phyloP scores from a whole-genome alignment of 2,888 invertebrate species.

The Coleophora deauratella region DNA sequence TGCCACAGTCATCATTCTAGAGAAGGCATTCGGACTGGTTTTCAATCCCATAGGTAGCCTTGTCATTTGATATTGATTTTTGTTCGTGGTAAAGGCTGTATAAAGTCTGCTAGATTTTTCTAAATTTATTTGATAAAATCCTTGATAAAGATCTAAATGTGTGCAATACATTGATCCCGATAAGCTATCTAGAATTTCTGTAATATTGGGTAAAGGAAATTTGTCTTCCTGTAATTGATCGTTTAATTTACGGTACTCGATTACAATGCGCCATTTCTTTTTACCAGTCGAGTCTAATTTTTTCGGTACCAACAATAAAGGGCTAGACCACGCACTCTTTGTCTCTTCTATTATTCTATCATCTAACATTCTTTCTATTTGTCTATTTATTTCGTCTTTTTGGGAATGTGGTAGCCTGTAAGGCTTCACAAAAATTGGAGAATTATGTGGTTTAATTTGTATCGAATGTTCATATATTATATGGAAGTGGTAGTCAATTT shows the following conservation, averaged over 20 bases:
- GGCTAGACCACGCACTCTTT: not conserved
- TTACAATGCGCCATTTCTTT: not conserved
- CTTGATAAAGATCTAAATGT: slow-evolving; percentile 4
- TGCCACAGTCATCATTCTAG: slow-evolving; percentile 6
- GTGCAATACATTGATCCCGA: slow-evolving; percentile 3
- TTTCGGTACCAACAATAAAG: not conserved
- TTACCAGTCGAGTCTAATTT: not conserved
- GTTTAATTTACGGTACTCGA: not conserved
- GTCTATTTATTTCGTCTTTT: not conserved
- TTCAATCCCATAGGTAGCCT: slow-evolving; percentile 10
- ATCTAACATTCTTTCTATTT: not conserved
- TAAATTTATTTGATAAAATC: slow-evolving; percentile 4
- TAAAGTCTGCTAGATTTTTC: slow-evolving; percentile 1
- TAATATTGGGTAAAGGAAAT: not conserved
- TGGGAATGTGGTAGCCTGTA: too few species aligned
- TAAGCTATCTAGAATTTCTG: slow-evolving; percentile 1
- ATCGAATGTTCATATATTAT: not conserved
- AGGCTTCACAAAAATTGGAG: not conserved
- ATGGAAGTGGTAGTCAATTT: not conserved
- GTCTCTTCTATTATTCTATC: too few species aligned
- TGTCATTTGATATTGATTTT: slow-evolving; percentile 7
- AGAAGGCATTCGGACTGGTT: slow-evolving; percentile 8
- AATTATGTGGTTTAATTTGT: not conserved
- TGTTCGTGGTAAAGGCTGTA: slow-evolving; percentile 8
- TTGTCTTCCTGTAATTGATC: not conserved